Percentiles rank a stretch among this genome's conserved stretches.
Evolutionary conservation across 2,113 vertebrate species (phyloP).

Genomic region (Ellobius talpinus): DNA sequence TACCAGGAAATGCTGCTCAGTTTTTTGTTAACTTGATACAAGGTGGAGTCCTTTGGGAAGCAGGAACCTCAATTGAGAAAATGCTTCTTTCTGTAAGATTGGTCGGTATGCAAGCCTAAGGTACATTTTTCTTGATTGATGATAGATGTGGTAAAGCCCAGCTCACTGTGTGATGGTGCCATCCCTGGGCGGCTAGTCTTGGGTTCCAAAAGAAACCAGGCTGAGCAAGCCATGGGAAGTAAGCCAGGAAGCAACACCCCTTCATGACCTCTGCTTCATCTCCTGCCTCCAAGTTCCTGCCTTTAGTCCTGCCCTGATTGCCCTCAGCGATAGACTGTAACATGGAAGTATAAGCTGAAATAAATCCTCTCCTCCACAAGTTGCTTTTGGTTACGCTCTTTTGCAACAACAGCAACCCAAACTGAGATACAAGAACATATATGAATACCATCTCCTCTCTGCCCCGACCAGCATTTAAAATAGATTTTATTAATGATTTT

Average conservation of each 20-base stretch:
- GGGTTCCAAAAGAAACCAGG: neutral
- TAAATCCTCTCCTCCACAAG: neutral
- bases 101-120: neutral
- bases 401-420: neutral
- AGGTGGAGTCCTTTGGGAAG: neutral
- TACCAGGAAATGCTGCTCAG: neutral
- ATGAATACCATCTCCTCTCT: neutral
- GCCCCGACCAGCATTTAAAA: neutral
- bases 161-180: neutral
- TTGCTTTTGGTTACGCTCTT: neutral
- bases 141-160: neutral
- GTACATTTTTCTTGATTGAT: neutral
- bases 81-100: neutral
- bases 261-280: neutral
- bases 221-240: neutral
- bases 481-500: neutral
- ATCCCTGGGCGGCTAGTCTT: neutral
- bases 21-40: neutral
- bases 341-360: neutral
- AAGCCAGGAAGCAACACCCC: neutral
- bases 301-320: neutral
- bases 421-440: neutral
- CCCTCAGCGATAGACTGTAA: no score
- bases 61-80: neutral
- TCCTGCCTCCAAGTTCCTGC: neutral